Evolutionary conservation across 2,797 vertebrate species (phyloP).

Genomic region (Microcaecilia unicolor): DNA sequence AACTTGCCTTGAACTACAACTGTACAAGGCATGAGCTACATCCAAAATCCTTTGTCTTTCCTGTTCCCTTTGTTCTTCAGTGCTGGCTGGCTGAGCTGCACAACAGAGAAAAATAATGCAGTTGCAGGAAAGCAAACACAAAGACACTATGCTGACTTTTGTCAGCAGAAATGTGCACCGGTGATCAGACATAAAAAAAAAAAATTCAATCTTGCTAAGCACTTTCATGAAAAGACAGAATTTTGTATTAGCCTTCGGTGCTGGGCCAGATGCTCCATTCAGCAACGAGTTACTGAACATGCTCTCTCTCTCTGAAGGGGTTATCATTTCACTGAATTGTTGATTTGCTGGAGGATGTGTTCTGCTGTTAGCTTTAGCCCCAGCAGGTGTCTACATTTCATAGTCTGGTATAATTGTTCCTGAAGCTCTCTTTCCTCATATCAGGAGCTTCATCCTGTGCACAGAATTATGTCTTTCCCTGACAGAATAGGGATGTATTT

Average conservation of each 20-base stretch:
- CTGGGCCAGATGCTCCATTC: not conserved
- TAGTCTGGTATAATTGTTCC: not conserved
- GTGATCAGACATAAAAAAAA: not conserved
- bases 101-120: slow-evolving; percentile 3
- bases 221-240: too few relatives aligned
- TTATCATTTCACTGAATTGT: slow-evolving; percentile 1
- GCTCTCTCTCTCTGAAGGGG: not conserved
- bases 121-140: not conserved
- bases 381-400: accelerated
- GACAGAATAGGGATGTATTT: not conserved
- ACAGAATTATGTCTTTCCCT: not conserved
- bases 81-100: accelerated
- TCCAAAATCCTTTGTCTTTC: too few relatives aligned
- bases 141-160: not conserved
- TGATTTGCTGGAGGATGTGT: not conserved
- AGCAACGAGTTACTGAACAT: not conserved
- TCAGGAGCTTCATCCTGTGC: not conserved
- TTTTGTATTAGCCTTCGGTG: too few relatives aligned
- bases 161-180: not conserved
- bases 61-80: not conserved
- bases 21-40: too few relatives aligned
- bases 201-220: accelerated
- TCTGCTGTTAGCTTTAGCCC: not conserved
- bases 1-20: too few relatives aligned
- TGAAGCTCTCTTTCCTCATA: not conserved